Percentiles rank a stretch among this genome's conserved stretches.
Conservation (phyloP, 1,140 invertebrate genomes). For the Trichoplusia ni region DNA sequence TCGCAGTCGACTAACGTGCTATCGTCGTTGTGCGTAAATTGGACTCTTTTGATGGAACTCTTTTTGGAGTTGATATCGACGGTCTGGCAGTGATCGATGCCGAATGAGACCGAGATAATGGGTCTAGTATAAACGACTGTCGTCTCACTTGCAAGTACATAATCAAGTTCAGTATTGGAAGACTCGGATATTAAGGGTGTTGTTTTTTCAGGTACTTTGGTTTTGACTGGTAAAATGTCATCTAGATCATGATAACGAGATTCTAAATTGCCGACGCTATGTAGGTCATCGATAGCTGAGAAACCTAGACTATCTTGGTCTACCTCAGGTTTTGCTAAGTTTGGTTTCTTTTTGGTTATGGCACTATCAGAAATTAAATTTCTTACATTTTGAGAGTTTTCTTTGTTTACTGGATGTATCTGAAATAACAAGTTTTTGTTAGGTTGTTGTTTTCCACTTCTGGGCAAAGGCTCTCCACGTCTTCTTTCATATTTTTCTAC, state of each 20-base stretch:
- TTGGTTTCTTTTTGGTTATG: not conserved
- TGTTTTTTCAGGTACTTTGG: not conserved
- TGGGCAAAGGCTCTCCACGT: too few species aligned
- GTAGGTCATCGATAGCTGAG: conserved; percentile 51
- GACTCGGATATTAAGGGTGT: not conserved
- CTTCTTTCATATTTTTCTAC: too few species aligned
- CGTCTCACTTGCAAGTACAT: not conserved
- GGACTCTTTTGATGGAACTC: conserved; percentile 53
- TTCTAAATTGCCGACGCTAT: conserved; percentile 16
- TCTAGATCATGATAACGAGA: not conserved
- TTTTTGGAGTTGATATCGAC: conserved; percentile 53
- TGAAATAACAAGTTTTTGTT: conserved; percentile 19
- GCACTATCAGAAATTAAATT: conserved; percentile 7
- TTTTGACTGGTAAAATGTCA: not conserved
- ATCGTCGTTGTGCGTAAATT: conserved; percentile 43
- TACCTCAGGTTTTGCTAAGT: conserved; percentile 26
- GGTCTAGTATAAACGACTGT: conserved; percentile 34
- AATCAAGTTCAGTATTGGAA: conserved; percentile 20
- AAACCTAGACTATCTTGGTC: conserved; percentile 38
- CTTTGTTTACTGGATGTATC: conserved; percentile 30
- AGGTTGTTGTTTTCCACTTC: not conserved
- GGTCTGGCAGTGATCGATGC: conserved; percentile 49
- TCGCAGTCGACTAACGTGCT: conserved; percentile 53
- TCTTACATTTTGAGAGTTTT: conserved; percentile 39
- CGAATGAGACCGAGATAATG: conserved; percentile 50